Conservation (phyloP, 2,113 vertebrate species). For the Leptosomus discolor region DNA sequence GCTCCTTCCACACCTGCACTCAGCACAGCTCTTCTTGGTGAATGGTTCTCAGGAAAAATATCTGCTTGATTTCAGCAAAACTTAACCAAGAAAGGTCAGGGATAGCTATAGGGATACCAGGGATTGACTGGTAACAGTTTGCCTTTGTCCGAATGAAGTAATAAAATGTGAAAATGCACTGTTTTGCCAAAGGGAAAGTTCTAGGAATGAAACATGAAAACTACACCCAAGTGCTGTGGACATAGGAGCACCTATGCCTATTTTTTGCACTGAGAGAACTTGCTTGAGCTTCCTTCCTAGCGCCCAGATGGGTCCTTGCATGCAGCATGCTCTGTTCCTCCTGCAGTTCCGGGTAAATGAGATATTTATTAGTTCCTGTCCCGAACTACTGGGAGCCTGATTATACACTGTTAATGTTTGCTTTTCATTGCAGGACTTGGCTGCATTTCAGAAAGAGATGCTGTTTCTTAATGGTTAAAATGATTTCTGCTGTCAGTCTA, state of each 20-base stretch:
- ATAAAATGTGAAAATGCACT: background rate
- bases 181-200: background rate
- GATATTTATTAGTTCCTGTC: background rate
- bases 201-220: background rate
- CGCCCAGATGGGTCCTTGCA: background rate
- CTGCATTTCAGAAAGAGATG: background rate
- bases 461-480: background rate
- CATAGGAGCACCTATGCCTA: background rate
- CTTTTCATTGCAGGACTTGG: background rate
- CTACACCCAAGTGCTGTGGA: background rate
- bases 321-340: background rate
- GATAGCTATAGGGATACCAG: background rate
- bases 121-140: background rate
- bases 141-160: background rate
- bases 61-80: background rate
- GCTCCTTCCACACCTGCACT: background rate
- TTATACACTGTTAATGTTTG: background rate
- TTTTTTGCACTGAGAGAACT: background rate
- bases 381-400: background rate
- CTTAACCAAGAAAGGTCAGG: background rate
- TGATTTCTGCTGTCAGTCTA: background rate
- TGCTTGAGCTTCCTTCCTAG: background rate
- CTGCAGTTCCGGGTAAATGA: background rate
- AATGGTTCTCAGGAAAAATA: background rate
- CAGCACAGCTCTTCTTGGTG: background rate